Evolutionary conservation across 1,140 invertebrate genomes (phyloP), one percentile per base, ranked within the genome.

Genomic region (Trypoxylus dichotomus): DNA sequence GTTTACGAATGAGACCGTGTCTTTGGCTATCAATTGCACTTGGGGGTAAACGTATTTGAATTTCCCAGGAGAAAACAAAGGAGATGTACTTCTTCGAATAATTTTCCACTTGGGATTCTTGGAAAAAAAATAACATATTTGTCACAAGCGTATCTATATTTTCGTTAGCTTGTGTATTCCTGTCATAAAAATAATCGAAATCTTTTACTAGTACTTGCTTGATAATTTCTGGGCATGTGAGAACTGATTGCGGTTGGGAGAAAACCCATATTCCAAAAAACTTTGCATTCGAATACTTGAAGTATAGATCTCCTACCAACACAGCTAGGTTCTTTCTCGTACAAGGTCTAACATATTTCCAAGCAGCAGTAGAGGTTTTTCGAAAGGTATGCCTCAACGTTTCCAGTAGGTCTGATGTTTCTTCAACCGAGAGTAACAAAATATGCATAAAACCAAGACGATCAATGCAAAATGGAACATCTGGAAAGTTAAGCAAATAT

Each of bases 31-130:
- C 24, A 82, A 74, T 41, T 81, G 72, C 13, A 88, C 83, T 15
- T 85, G 25, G 13, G 41, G 72, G 42, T 83, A 83, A 84, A 87
- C 86, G 10, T 47, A 82, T 83, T 87, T 89, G 77, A 91, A 85
- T 83, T 90, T 90, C 2, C 86, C 83, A 0, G 87, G 85, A 3
- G 88, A 89, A 80, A 90, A 91, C 0, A 88, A 85, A 19, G 89
- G 89, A 41, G 87, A 88, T 15, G 89, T 83, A 58, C 89, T 88
- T 2, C 80, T 79, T 29, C 90, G 81, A 21, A 89, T 84, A 24
- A 85, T 80, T 80, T 87, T 88, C 90, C 90, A 91, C 43, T 85
- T 78, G 0, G 83, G 82, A 78, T 84, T 84, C 74, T 84, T 84
- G 11, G n/a, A 82, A 75, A 10, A 84, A 79, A 76, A 87, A 86